phyloP scores from a whole-genome alignment of 2,888 invertebrate species.

The Plagodis dolabraria region DNA sequence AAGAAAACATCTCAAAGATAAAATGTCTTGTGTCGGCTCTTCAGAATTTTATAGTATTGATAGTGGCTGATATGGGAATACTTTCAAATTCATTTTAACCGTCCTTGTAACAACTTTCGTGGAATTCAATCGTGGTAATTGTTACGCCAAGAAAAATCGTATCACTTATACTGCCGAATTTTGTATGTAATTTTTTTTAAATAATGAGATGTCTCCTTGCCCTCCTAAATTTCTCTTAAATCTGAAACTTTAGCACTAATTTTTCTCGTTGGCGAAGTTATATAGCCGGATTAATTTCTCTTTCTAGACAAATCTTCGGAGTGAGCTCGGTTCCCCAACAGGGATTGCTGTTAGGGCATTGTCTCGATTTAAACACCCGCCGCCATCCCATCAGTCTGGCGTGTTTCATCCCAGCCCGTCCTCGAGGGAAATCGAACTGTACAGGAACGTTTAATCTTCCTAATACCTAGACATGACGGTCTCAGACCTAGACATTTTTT shows the following conservation, averaged over 20 bases:
- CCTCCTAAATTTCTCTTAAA: constrained; percentile 13
- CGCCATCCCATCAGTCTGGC: constrained; percentile 50
- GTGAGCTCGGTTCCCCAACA: constrained; percentile 37
- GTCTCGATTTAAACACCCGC: constrained; percentile 51
- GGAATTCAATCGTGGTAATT: no score
- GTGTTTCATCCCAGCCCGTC: constrained; percentile 42
- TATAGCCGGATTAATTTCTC: constrained; percentile 33
- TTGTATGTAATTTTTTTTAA: background rate
- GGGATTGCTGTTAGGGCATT: constrained; percentile 48
- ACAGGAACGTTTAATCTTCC: constrained; percentile 53
- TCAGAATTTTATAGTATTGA: no score
- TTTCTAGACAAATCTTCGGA: constrained; percentile 37
- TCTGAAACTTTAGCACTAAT: constrained; percentile 14
- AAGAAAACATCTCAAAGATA: background rate
- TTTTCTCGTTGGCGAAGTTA: constrained; percentile 17
- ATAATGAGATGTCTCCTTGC: background rate
- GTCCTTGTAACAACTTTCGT: no score
- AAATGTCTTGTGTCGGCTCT: background rate
- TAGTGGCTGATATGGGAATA: no score
- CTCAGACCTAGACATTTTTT: constrained; percentile 5
- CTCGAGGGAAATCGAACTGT: constrained; percentile 58
- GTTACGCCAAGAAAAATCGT: no score
- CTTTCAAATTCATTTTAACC: no score
- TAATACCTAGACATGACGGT: constrained; percentile 41
- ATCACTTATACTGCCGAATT: background rate